Percentiles rank a stretch among this genome's conserved stretches.
Evolutionary conservation across 2,113 vertebrate genomes (phyloP).

Genomic region (Psilopsiagon aurifrons): DNA sequence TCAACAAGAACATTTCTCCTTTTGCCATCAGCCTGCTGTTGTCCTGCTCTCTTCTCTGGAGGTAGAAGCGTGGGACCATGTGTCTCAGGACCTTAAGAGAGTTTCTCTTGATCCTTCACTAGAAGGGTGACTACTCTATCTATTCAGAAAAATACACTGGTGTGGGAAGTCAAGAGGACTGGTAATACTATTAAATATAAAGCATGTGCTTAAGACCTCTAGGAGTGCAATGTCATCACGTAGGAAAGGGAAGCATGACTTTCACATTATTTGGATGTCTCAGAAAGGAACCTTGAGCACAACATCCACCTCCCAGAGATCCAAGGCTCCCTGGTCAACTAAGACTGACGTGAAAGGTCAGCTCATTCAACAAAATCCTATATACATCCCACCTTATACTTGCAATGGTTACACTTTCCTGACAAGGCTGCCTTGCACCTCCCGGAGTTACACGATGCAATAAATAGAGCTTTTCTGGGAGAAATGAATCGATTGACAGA

Average conservation of each 20-base stretch:
- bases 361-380: not conserved
- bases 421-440: not conserved
- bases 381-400: not conserved
- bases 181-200: not conserved
- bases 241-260: not conserved
- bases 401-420: not conserved
- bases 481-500: slow-evolving; percentile 11
- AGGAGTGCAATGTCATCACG: not conserved
- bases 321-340: not conserved
- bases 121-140: not conserved
- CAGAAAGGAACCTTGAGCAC: not conserved
- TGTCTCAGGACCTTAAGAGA: not conserved
- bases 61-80: not conserved
- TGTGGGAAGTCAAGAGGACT: not conserved
- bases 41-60: not conserved
- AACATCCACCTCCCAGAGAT: not conserved
- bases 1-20: not conserved
- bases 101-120: not conserved
- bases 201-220: not conserved
- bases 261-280: not conserved
- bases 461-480: slow-evolving; percentile 7
- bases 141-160: not conserved
- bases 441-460: not conserved
- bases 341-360: not conserved
- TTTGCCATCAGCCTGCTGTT: not conserved